Evolutionary conservation across 92 coral and sea anemone species (phyloP), one percentile per base, ranked within the genome.

Genomic region (Pocillopora grandis): DNA sequence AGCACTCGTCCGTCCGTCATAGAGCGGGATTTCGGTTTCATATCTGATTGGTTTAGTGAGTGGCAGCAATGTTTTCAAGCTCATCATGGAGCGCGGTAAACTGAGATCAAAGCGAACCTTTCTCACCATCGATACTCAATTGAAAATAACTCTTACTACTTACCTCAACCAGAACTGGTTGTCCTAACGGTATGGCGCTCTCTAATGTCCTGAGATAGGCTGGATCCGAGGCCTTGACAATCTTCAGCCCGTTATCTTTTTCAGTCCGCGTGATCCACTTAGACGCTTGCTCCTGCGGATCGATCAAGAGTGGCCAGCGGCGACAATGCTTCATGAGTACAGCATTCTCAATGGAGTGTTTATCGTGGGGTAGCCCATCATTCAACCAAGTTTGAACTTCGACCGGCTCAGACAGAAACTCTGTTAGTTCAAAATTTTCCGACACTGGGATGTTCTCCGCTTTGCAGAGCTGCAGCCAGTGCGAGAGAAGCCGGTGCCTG

Each of bases 251-350:
- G 76, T 94, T 94, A 3, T 76, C 90, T 77, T 88, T 89, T 86
- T 96, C 99, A 90, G 91, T 94, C 86, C 88, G 88, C 72, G 89
- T 79, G 75, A 96, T 94, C 99, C 99, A 96, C 84, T 92, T 93
- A 10, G 90, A 74, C 8, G 98, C 99, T 76, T 96, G 99, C 85
- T 90, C 95, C 89, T 96, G 99, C 48, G 99, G 99, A 75, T 96
- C 99, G 49, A 96, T 92, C 72, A 96, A 85, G 42, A 94, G 88
- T 62, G 99, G 99, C 99, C 99, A 96, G 60, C 91, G 93, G 87
- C 92, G 98, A 84, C 95, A 88, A 76, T 96, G 94, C 72, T 92
- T 90, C 62, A 96, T 95, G 27, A 96, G 76, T 62, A 87, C 93
- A 20, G 98, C 99, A 71, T 92, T 96, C 90, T 94, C 93, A 14